A percentile compares a stretch with the other conserved stretches of the same genome.
Evolutionary conservation across 1,140 invertebrate genomes (phyloP).

Genomic region (Stegodyphus dumicola): DNA sequence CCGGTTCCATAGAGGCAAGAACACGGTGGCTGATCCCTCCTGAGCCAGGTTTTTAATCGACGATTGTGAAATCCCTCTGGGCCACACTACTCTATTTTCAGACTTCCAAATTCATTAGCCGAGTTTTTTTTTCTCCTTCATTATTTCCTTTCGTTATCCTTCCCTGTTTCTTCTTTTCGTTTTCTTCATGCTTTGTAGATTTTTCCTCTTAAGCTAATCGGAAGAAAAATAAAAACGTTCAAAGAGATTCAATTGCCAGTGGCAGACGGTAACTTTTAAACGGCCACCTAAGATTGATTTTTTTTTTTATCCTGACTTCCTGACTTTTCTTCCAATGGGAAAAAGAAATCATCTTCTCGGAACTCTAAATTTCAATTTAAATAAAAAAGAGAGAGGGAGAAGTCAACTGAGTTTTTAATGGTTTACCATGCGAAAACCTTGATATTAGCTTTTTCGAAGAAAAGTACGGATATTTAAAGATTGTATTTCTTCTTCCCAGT

Average conservation of each 20-base stretch:
- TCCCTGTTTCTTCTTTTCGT: conserved; percentile 11
- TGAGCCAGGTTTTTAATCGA: conserved; percentile 47
- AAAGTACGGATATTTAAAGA: conserved; percentile 36
- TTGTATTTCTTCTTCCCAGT: conserved; percentile 1
- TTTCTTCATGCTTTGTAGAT: conserved; percentile 53
- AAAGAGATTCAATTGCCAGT: conserved; percentile 54
- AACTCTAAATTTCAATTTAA: conserved; percentile 21
- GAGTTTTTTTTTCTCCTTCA: conserved; percentile 1
- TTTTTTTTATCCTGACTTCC: conserved; percentile 16
- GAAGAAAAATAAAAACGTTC: conserved; percentile 58
- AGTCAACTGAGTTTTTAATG: conserved; percentile 34
- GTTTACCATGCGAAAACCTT: conserved; percentile 41
- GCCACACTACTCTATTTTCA: conserved; percentile 34
- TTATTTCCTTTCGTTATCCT: conserved; percentile 29
- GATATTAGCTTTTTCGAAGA: conserved; percentile 16
- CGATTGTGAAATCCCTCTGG: conserved; percentile 53
- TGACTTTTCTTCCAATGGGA: not conserved
- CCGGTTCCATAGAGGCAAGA: conserved; percentile 21
- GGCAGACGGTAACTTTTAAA: conserved; percentile 50
- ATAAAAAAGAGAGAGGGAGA: conserved; percentile 2
- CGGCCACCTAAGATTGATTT: conserved; percentile 15
- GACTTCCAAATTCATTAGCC: conserved; percentile 58
- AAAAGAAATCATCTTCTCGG: conserved; percentile 3
- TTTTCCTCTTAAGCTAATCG: conserved; percentile 60
- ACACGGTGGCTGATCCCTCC: conserved; percentile 31